These are phyloP conservation scores for Ochropacha duplaris DNA, from an alignment of 2,888 invertebrate species.

Conservation along the genomic window DNA sequence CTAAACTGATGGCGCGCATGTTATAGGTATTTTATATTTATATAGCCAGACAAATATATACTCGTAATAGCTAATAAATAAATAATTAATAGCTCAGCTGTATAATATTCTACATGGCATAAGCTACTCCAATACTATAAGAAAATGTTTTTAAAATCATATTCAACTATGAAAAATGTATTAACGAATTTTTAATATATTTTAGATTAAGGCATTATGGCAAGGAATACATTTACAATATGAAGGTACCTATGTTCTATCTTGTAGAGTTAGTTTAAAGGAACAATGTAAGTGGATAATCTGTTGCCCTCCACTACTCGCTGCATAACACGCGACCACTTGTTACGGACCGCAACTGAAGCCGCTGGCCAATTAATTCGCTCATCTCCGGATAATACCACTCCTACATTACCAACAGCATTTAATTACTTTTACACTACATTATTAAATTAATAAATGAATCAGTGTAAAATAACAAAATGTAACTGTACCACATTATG, in stretches of 20 bases:
- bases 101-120: too few species aligned
- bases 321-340: conserved; percentile 56
- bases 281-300: conserved; percentile 32
- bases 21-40: too few species aligned
- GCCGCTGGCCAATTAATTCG: background rate
- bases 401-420: background rate
- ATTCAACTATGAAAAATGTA: too few species aligned
- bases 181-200: too few species aligned
- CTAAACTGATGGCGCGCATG: too few species aligned
- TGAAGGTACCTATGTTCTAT: conserved; percentile 9
- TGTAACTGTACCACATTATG: background rate
- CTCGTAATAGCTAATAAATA: too few species aligned
- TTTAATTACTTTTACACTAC: background rate
- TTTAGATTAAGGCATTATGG: background rate
- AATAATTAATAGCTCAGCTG: too few species aligned
- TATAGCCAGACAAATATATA: too few species aligned
- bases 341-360: conserved; percentile 42
- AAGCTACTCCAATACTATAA: too few species aligned
- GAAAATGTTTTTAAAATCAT: too few species aligned
- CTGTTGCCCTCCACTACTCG: conserved; percentile 18
- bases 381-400: background rate
- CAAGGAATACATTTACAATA: background rate
- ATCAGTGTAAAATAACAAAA: background rate
- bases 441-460: background rate
- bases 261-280: conserved; percentile 18